Percentiles rank a stretch among this genome's conserved stretches.
Conservation (phyloP, 2,888 invertebrate species). For the Heliconius cydno region DNA sequence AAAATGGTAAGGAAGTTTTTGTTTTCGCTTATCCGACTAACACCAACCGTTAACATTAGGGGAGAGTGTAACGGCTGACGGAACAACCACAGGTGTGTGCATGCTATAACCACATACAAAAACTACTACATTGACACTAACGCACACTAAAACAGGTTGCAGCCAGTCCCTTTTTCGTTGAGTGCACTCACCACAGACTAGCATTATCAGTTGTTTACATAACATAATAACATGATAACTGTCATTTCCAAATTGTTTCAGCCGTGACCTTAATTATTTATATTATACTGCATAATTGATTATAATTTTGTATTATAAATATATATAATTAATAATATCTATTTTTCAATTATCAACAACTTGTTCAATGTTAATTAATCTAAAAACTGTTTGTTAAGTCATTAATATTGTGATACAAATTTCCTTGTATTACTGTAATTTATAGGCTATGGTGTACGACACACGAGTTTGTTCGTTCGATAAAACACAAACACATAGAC, state of each 20-base stretch:
- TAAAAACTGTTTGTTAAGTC: neutral
- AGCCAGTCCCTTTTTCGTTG: slow-evolving; percentile 54
- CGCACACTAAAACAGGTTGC: slow-evolving; percentile 56
- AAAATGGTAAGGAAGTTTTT: slow-evolving; percentile 45
- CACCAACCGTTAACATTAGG: slow-evolving; percentile 50
- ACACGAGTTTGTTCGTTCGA: slow-evolving; percentile 51
- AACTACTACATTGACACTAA: slow-evolving; percentile 49
- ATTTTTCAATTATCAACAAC: neutral
- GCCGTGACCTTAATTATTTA: slow-evolving; percentile 19
- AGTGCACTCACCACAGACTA: slow-evolving; percentile 54
- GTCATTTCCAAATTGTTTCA: slow-evolving; percentile 18
- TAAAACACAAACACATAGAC: slow-evolving; percentile 57
- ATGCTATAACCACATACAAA: slow-evolving; percentile 47
- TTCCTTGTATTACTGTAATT: slow-evolving; percentile 26
- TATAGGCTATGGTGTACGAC: slow-evolving; percentile 53
- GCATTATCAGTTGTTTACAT: slow-evolving; percentile 36
- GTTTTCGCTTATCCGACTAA: slow-evolving; percentile 46
- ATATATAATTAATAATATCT: neutral
- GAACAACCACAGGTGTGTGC: slow-evolving; percentile 53
- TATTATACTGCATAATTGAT: neutral
- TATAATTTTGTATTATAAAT: neutral
- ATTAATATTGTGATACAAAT: neutral
- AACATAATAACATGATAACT: slow-evolving; percentile 20
- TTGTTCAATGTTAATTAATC: neutral
- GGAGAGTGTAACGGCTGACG: slow-evolving; percentile 54